Percentiles rank a stretch among this genome's conserved stretches.
Conservation (phyloP, 2,113 vertebrate genomes). For the Conger conger region DNA sequence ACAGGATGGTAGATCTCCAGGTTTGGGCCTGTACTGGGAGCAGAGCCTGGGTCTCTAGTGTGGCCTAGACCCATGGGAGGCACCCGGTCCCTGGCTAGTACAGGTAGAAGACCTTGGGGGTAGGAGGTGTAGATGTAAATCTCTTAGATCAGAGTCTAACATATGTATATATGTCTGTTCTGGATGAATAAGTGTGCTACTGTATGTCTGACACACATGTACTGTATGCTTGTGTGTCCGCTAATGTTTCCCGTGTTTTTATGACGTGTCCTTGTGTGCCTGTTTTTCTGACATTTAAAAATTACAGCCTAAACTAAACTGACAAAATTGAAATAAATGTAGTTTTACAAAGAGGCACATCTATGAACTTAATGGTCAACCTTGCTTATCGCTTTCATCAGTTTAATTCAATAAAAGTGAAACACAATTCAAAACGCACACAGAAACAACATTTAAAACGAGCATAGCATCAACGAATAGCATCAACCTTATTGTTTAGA, state of each 20-base stretch:
- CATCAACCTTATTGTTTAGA: too few relatives aligned
- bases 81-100: neutral
- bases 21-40: slow-evolving; percentile 1
- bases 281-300: neutral
- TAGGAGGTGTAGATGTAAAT: too few relatives aligned
- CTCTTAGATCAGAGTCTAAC: too few relatives aligned
- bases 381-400: too few relatives aligned
- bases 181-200: too few relatives aligned
- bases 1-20: too few relatives aligned
- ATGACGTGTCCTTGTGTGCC: neutral
- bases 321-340: neutral
- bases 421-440: neutral
- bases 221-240: too few relatives aligned
- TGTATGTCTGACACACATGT: too few relatives aligned
- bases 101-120: neutral
- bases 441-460: neutral
- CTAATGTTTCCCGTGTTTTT: neutral
- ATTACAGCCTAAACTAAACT: neutral
- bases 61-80: neutral
- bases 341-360: neutral
- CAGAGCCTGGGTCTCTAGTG: neutral
- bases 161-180: too few relatives aligned
- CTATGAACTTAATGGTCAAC: neutral
- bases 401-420: too few relatives aligned
- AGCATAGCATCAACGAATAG: neutral